Base-by-base conservation (phyloP, 2,888 invertebrate genomes). In the Pristionchus entomophagus region DNA sequence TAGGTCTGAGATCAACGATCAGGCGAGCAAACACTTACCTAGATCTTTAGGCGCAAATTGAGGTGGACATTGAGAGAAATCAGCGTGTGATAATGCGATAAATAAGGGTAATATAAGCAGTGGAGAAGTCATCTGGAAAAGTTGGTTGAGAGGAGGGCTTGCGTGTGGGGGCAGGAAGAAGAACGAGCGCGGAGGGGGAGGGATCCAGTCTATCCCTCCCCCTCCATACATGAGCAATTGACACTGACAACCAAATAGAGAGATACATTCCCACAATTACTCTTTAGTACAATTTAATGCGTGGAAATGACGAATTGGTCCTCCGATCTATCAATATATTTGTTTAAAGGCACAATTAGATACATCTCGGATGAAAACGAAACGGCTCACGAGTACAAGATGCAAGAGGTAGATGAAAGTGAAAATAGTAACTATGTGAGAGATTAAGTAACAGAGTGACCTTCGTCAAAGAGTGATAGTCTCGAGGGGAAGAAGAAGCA, bases 101-200 rank as follows among this genome's bases (percentile, higher is more conserved):
- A 77, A n/a, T 19, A 12, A 17, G 22, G 29, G n/a, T 12, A 77
- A 41, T 29, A n/a, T 19, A 45, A 77, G 32, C 32, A 65, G 17
- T 38, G 32, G 45, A 77, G 26, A 2, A 77, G 6, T 77, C 77
- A 77, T 77, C 77, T 77, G 77, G n/a, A n/a, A n/a, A 77, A 38
- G 77, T 6, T 41, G 14, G 41, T 12, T 12, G n/a, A 17, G 45
- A 17, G 77, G 6, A 45, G 22, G 17, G 26, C 22, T 45, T 45
- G 77, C 41, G 14, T 45, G 77, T n/a, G 14, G n/a, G 77, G n/a
- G 38, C n/a, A 77, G n/a, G 77, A 45, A n/a, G 77, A n/a, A 45
- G 41, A 45, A n/a, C 22, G 45, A 45, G 45, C n/a, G 45, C 22
- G 32, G 56, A 56, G 65, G 5, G 65, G 35, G 65, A 19, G 26